Percentiles rank a stretch among this genome's conserved stretches.
These are phyloP conservation scores for Papilio helenus DNA, from an alignment of 1,140 invertebrate species.

Conservation along the genomic window DNA sequence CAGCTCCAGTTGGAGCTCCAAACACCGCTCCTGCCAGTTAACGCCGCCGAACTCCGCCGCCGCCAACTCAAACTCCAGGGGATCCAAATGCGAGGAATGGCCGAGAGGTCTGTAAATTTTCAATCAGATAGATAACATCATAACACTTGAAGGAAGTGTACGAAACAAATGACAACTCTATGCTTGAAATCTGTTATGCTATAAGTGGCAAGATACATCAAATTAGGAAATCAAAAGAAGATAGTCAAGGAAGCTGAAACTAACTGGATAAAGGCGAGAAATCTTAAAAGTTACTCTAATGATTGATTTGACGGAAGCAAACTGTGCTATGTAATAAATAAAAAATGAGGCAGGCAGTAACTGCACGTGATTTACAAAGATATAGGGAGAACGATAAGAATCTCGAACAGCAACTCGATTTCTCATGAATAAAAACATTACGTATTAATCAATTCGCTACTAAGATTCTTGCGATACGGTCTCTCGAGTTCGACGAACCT, in stretches of 20 bases:
- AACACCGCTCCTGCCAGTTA: constrained; percentile 93
- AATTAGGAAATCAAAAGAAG: background rate
- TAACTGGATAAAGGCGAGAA: background rate
- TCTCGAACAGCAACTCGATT: background rate
- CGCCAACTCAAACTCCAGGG: constrained; percentile 81
- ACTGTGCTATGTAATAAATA: background rate
- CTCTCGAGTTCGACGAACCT: constrained; percentile 2
- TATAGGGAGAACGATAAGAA: background rate
- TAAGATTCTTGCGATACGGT: constrained; percentile 19
- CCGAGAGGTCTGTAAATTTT: constrained; percentile 61
- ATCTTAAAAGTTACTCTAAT: background rate
- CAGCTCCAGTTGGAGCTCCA: constrained; percentile 91
- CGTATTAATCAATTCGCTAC: constrained; percentile 21
- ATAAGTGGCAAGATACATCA: no score
- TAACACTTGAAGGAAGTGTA: background rate
- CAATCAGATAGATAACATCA: background rate
- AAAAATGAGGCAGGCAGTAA: background rate
- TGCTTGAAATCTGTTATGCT: background rate
- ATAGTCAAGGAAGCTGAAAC: background rate
- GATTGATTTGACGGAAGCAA: background rate
- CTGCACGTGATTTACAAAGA: background rate
- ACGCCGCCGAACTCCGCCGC: constrained; percentile 72
- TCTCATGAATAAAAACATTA: constrained; percentile 34
- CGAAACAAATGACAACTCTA: background rate
- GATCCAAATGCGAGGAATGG: constrained; percentile 75